Evolutionary conservation across 2,888 invertebrate species (phyloP).

Genomic region (Norana najaformis): DNA sequence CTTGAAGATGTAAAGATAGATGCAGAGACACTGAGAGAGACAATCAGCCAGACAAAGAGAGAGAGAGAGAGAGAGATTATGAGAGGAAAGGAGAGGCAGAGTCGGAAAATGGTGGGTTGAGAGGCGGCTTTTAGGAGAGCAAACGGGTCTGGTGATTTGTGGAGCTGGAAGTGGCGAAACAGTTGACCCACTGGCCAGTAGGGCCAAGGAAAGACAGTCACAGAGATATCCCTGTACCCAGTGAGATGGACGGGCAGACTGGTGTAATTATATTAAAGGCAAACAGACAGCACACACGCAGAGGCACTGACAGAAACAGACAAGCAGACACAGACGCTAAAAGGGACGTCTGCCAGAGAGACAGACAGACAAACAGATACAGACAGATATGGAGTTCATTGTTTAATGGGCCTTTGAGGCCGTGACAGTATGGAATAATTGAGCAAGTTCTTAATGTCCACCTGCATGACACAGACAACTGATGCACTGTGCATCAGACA

Average conservation of each 20-base stretch:
- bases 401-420: background rate
- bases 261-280: too few species aligned
- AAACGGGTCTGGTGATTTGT: too few species aligned
- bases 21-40: background rate
- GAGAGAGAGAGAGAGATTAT: background rate
- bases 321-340: background rate
- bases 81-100: background rate
- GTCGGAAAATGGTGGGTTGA: background rate
- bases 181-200: too few species aligned
- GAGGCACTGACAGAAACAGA: too few species aligned
- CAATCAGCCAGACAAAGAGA: background rate
- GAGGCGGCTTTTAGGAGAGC: too few species aligned
- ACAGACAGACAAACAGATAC: background rate
- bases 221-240: too few species aligned
- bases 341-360: too few species aligned
- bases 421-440: background rate
- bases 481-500: background rate
- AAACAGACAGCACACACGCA: too few species aligned
- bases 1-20: background rate
- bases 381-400: background rate
- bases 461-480: background rate
- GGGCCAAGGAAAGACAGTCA: too few species aligned
- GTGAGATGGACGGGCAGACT: too few species aligned
- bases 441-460: background rate
- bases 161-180: too few species aligned